A percentile compares a stretch with the other conserved stretches of the same genome.
phyloP scores from a whole-genome alignment of 2,797 vertebrate genomes.

The Dromococcyx pavoninus region DNA sequence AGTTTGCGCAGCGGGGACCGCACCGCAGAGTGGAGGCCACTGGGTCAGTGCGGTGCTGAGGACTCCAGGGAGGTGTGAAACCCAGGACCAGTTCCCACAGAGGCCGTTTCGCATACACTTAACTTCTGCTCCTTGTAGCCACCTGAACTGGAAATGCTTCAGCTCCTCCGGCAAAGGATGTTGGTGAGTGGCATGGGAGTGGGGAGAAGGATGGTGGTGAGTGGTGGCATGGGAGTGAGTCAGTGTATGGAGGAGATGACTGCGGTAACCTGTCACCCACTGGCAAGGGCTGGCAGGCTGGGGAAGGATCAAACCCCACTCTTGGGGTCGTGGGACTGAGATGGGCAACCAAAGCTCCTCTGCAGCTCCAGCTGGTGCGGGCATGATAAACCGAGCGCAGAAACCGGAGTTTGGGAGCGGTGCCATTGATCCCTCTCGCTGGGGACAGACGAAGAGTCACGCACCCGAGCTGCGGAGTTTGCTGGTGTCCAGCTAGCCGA shows the following conservation, averaged over 20 bases:
- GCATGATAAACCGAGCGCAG: background rate
- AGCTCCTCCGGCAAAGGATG: background rate
- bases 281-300: background rate
- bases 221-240: too few relatives aligned
- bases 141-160: background rate
- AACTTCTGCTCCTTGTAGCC: background rate
- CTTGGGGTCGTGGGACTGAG: background rate
- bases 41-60: background rate
- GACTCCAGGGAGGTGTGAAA: background rate
- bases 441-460: background rate
- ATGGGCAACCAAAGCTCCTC: background rate
- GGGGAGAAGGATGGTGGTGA: too few relatives aligned
- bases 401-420: background rate
- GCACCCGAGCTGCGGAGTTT: background rate
- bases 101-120: background rate
- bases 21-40: background rate
- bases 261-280: background rate
- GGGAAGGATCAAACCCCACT: background rate
- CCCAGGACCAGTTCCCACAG: background rate
- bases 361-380: background rate
- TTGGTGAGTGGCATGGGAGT: background rate
- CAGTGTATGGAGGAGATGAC: background rate
- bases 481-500: background rate
- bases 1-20: accelerated
- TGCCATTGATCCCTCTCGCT: accelerated